Conservation (phyloP, 2,797 vertebrate genomes). For the Artibeus lituratus region DNA sequence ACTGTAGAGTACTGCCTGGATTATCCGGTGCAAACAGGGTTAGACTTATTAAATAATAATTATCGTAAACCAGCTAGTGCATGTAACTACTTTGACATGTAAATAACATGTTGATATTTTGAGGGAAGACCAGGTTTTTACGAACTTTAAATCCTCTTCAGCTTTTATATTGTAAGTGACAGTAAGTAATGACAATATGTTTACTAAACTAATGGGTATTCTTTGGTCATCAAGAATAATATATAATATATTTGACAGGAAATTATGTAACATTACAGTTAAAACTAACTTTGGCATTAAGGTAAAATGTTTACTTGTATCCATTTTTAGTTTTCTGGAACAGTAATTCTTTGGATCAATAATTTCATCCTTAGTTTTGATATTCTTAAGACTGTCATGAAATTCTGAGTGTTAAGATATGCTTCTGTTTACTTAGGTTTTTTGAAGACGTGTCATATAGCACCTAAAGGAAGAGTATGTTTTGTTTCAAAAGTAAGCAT, state of each 20-base stretch:
- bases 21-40: constrained; percentile 2
- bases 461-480: background rate
- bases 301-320: background rate
- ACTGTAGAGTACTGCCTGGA: background rate
- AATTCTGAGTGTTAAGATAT: constrained; percentile 34
- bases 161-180: background rate
- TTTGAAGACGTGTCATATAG: background rate
- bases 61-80: background rate
- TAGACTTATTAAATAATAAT: constrained; percentile 16
- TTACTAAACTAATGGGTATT: constrained; percentile 20
- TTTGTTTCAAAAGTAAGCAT: constrained; percentile 40
- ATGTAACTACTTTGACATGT: background rate
- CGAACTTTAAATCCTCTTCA: constrained; percentile 8
- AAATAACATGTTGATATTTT: constrained; percentile 19
- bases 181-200: background rate
- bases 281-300: background rate
- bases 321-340: constrained; percentile 23
- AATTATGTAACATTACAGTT: constrained; percentile 13
- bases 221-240: constrained; percentile 27
- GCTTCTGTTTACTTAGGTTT: constrained; percentile 3
- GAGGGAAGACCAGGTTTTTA: constrained; percentile 25
- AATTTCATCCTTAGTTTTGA: background rate
- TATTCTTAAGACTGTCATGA: constrained; percentile 7
- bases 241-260: constrained; percentile 15
- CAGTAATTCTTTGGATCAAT: constrained; percentile 24